Evolutionary conservation across 1,140 invertebrate species (phyloP).

Genomic region (Drosophila nasuta): DNA sequence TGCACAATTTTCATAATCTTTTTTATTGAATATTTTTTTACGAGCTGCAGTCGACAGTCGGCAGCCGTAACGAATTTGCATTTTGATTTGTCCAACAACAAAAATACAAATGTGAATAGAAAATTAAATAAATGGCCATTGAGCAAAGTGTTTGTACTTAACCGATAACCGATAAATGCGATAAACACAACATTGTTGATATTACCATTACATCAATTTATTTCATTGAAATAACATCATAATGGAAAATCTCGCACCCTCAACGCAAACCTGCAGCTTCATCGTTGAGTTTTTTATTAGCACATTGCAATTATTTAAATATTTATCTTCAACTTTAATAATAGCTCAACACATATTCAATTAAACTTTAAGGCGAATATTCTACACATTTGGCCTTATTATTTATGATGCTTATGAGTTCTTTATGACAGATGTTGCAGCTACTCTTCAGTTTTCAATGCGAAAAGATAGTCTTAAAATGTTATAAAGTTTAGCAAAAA

Average conservation of each 20-base stretch:
- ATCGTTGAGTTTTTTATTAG: slow-evolving; percentile 12
- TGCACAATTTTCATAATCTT: slow-evolving; percentile 78
- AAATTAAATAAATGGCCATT: slow-evolving; percentile 61
- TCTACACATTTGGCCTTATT: slow-evolving; percentile 7
- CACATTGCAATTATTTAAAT: slow-evolving; percentile 37
- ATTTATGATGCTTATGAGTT: neutral
- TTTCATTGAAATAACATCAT: slow-evolving; percentile 19
- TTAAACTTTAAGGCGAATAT: slow-evolving; percentile 4
- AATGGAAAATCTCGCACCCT: slow-evolving; percentile 20
- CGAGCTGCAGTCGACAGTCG: slow-evolving; percentile 46
- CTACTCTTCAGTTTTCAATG: neutral
- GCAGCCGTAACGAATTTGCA: slow-evolving; percentile 75
- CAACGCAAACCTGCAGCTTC: neutral
- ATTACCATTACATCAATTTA: slow-evolving; percentile 11
- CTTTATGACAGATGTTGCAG: neutral
- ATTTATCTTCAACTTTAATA: slow-evolving; percentile 5
- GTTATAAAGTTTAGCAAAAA: too few relatives aligned
- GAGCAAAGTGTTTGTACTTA: slow-evolving; percentile 65
- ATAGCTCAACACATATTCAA: neutral
- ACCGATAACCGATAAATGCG: slow-evolving; percentile 54
- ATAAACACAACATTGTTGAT: slow-evolving; percentile 12
- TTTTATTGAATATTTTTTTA: slow-evolving; percentile 73
- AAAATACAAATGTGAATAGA: slow-evolving; percentile 44
- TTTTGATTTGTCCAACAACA: slow-evolving; percentile 57
- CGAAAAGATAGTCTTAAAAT: too few relatives aligned